Base-by-base conservation (phyloP, 2,797 vertebrate species). In the Anas bernieri region DNA sequence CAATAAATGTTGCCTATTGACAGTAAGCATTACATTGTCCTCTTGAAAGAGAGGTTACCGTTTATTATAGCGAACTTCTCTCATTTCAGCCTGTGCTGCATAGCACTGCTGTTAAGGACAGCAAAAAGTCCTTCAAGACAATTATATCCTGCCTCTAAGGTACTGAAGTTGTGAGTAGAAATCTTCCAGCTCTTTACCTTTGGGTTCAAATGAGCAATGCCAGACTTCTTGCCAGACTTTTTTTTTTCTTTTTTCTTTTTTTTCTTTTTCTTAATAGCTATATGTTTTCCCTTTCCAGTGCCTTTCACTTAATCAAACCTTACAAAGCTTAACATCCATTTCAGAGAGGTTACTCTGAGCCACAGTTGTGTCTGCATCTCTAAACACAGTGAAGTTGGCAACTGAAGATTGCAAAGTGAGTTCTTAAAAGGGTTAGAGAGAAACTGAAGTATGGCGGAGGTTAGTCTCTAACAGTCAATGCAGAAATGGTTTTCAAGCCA, bases 1-100 rank as follows among this genome's bases (percentile, higher is more conserved):
- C 82, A 91, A 67, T 83, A 92, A 95, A 92, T 55, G 78, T 50
- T 92, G 72, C 56, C 69, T 93, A 58, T 83, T 94, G 90, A 88
- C 93, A 95, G 82, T n/a, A 81, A 83, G 54, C 69, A 91, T 89
- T 92, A 92, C 86, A 58, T 28, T 83, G 86, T 59, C 41, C 78
- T 91, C 75, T 70, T 91, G 50, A 70, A 90, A 55, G 83, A 72
- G 75, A 89, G 41, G 78, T 89, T 92, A 77, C 41, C 54, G 87
- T 55, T 91, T 45, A 55, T 86, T 64, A 59, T 48, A 89, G 61
- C 25, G 26, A 6, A 10, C 67, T 91, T 39, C 23, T 66, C 81
- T 70, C 83, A 28, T 77, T 87, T 75, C 70, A 74, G 54, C 11
- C 81, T 35, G 25, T 74, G 81, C 86, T 81, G 93, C 52, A 54